Base-by-base conservation (phyloP, 1,140 invertebrate species). In the Megathymus violae region DNA sequence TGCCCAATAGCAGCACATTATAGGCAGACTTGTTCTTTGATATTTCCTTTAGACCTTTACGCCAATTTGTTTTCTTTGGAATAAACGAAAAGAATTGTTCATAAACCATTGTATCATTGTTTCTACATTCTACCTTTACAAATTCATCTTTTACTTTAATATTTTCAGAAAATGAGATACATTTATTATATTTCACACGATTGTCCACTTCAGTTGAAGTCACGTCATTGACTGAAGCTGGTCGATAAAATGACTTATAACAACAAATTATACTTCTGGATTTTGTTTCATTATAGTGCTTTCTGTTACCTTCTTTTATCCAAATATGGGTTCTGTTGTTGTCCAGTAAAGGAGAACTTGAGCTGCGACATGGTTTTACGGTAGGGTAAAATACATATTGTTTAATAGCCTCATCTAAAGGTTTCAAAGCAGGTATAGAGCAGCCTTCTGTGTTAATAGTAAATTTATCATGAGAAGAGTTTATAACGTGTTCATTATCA, bases 1-100 rank as follows among this genome's bases (percentile, higher is more conserved):
- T 92, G 0, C 97, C 97, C 5, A 98, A 78, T 11, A 98, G 91
- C 34, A 98, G 88, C 1, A 98, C 91, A 69, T 94, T 95, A 0
- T 93, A 80, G 34, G 71, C 66, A 60, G 76, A 58, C 47, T 72
- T 66, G 27, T 60, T 46, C 4, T 44, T 62, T 34, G 48, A 46
- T 3, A 34, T 60, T 40, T 64, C 62, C 14, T 47, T 62, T 6
- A 14, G 34, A 3, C 27, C 65, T 22, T 68, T 16, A n/a, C 16
- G 14, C 9, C 44, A 40, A 40, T 62, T 36, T 50, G 73, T 17
- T 65, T 80, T 82, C 1, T 92, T 87, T 0, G 92, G 91, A 15
- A 77, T 91, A 76, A 96, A 96, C 13, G 94, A 92, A 71, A 95
- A 94, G 61, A 93, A 95, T 71, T 96, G 95, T 63, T 92, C 89